A percentile compares a stretch with the other conserved stretches of the same genome.
These are phyloP conservation scores for Paracyclopina nana DNA, from an alignment of 1,140 invertebrate species.

Conservation along the genomic window DNA sequence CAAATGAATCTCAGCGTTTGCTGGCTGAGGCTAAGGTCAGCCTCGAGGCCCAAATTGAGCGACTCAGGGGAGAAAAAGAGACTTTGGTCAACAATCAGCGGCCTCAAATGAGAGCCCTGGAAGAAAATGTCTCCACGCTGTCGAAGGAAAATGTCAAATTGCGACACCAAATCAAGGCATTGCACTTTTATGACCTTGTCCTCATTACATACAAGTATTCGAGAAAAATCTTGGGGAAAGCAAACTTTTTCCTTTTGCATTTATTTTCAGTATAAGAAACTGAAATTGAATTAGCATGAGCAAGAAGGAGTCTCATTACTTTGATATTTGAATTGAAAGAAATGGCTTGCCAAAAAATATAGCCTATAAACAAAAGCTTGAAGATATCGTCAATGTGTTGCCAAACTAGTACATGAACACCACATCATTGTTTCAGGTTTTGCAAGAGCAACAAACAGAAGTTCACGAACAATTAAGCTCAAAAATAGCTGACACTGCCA, in stretches of 20 bases:
- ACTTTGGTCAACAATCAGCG: neutral
- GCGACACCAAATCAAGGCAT: neutral
- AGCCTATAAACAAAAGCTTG: neutral
- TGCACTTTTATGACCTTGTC: too few relatives aligned
- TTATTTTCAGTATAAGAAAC: neutral
- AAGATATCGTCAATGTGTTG: neutral
- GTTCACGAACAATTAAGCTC: neutral
- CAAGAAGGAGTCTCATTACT: neutral
- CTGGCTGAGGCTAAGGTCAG: neutral
- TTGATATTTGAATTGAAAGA: neutral
- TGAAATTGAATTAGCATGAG: neutral
- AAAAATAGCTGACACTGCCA: neutral
- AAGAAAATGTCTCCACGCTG: neutral
- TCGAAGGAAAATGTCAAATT: neutral
- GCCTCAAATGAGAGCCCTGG: neutral
- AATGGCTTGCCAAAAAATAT: neutral
- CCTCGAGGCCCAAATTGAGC: neutral
- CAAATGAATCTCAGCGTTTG: neutral
- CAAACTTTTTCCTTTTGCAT: neutral
- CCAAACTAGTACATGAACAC: neutral
- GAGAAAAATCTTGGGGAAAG: neutral
- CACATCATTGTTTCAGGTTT: neutral
- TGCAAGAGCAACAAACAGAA: neutral
- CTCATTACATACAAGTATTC: neutral
- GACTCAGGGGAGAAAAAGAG: neutral